These are phyloP conservation scores for Platycercus adscitus DNA, from an alignment of 2,113 vertebrate species.

Conservation along the genomic window DNA sequence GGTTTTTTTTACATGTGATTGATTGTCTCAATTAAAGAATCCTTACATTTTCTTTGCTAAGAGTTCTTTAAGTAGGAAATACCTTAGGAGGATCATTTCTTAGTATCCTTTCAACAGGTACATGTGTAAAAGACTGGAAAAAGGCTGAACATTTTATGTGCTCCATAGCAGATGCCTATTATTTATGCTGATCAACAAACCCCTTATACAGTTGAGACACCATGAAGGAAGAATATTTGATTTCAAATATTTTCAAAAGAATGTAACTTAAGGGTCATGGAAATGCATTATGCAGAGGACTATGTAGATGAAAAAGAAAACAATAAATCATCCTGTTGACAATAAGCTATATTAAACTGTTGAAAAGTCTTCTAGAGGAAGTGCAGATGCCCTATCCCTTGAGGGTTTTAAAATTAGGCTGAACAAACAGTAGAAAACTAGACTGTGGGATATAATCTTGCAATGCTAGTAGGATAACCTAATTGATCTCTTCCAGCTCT, in stretches of 20 bases:
- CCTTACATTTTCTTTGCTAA: neutral
- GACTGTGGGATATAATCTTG: neutral
- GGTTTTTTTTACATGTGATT: neutral
- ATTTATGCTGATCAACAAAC: neutral
- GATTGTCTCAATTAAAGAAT: neutral
- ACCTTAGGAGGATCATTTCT: neutral
- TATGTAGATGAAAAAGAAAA: neutral
- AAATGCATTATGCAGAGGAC: neutral
- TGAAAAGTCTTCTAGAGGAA: neutral
- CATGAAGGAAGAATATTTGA: neutral
- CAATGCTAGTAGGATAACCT: neutral
- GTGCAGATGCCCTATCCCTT: neutral
- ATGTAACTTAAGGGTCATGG: neutral
- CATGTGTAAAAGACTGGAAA: neutral
- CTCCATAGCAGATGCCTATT: neutral
- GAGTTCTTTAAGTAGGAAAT: neutral
- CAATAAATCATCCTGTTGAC: neutral
- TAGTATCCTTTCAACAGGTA: neutral
- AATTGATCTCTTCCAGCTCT: constrained; percentile 28
- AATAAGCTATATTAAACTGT: neutral
- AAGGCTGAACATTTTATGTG: neutral
- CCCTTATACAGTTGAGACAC: fast-evolving
- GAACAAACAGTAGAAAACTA: neutral
- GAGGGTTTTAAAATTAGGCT: neutral
- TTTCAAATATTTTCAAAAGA: neutral